Evolutionary conservation across 2,797 vertebrate genomes (phyloP).

Genomic region (Telmatherina bonti): DNA sequence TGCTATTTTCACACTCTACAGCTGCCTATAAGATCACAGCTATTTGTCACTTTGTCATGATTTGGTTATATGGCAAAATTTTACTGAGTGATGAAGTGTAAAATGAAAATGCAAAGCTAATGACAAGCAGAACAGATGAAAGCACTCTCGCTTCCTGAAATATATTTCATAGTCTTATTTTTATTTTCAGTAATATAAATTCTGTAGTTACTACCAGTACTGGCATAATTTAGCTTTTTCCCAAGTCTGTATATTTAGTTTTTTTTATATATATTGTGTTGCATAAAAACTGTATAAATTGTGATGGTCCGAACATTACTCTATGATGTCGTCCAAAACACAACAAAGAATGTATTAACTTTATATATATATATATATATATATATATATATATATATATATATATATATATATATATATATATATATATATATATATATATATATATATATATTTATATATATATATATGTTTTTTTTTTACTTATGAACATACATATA

Average conservation of each 20-base stretch:
- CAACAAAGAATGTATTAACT: too few relatives aligned
- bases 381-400: too few relatives aligned
- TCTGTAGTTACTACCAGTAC: background rate
- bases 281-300: background rate
- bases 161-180: background rate
- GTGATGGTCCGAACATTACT: background rate
- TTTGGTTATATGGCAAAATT: constrained; percentile 45
- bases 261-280: background rate
- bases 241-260: background rate
- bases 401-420: too few relatives aligned
- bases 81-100: constrained; percentile 43
- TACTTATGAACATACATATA: too few relatives aligned
- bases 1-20: constrained; percentile 59
- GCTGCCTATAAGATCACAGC: constrained; percentile 63
- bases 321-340: too few relatives aligned
- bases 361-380: too few relatives aligned
- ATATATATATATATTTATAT: too few relatives aligned
- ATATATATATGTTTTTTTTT: too few relatives aligned
- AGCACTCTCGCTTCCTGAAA: constrained; percentile 20
- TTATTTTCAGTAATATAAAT: constrained; percentile 27
- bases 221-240: background rate
- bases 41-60: constrained; percentile 63
- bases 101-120: constrained; percentile 40
- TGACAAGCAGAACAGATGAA: constrained; percentile 48
- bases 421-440: too few relatives aligned